Evolutionary conservation across 2,113 vertebrate species (phyloP).

Genomic region (Engystomops pustulosus): DNA sequence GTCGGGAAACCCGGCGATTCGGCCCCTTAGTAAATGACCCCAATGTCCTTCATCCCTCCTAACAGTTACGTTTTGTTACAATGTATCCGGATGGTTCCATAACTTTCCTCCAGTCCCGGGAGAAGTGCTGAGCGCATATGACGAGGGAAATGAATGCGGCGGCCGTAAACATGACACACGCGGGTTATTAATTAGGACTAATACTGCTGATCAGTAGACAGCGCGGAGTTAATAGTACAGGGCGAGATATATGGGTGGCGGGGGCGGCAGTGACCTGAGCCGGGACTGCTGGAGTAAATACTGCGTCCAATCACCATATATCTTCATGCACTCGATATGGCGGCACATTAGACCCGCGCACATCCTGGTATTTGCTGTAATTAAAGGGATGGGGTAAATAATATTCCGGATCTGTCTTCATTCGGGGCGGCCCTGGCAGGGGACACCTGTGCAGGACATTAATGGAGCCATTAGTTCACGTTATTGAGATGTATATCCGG

Average conservation of each 20-base stretch:
- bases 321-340: constrained; percentile 12
- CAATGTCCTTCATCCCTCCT: too few relatives aligned
- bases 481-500: background rate
- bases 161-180: constrained; percentile 19
- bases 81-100: background rate
- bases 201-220: constrained; percentile 21
- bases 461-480: background rate
- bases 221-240: constrained; percentile 1
- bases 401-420: constrained; percentile 10
- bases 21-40: too few relatives aligned
- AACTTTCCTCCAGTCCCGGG: background rate
- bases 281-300: constrained; percentile 5
- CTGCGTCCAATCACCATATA: constrained; percentile 18
- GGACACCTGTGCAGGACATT: background rate
- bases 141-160: background rate
- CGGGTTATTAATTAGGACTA: constrained; percentile 27
- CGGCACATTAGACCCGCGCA: background rate
- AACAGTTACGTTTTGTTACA: too few relatives aligned
- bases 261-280: constrained; percentile 1
- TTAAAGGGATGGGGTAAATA: constrained; percentile 5
- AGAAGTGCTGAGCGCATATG: background rate
- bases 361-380: constrained; percentile 1
- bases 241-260: constrained; percentile 16
- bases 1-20: too few relatives aligned
- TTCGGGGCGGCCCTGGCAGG: background rate